Evolutionary conservation across 2,113 vertebrate genomes (phyloP), one percentile per base, ranked within the genome.

Genomic region (Taurulus bubalis): DNA sequence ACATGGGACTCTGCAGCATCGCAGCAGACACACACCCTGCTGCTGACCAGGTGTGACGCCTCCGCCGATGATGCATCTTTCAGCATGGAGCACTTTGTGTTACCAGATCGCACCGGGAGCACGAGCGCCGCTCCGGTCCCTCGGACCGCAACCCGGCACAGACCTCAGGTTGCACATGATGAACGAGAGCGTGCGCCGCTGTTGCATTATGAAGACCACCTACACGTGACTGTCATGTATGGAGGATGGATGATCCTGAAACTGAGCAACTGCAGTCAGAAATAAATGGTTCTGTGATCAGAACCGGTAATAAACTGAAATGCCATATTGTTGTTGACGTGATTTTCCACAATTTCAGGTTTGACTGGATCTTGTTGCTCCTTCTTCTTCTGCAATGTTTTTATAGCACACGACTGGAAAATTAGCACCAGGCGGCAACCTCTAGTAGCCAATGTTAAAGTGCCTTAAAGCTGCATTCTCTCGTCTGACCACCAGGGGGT

Each of bases 51-150:
- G 34, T 83, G 74, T n/a, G 18, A 11, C 51, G 26, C 40, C 22
- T 75, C 70, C 82, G 63, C 69, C 47, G 45, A 28, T 76, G 62
- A 82, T 71, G 59, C 2, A 78, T 75, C 26, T 63, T 16, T 53
- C 53, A 34, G 42, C 42, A 16, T 34, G 1, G 58, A 16, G 24
- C 26, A 55, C 60, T 67, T 74, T 67, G 34, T 28, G 70, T 22
- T 76, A 53, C 6, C 16, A 30, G 34, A 45, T 18, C 47, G 22
- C 32, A 30, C 22, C 47, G 12, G 60, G n/a, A 47, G 59, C 66
- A 32, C n/a, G 38, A 38, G 73, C 68, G 58, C 22, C 30, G 45
- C 36, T n/a, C n/a, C n/a, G n/a, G n/a, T n/a, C n/a, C n/a, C n/a
- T n/a, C n/a, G n/a, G n/a, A n/a, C n/a, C n/a, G n/a, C 49, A 74